phyloP scores from a whole-genome alignment of 2,797 vertebrate genomes.

The Fistularia tabacaria region DNA sequence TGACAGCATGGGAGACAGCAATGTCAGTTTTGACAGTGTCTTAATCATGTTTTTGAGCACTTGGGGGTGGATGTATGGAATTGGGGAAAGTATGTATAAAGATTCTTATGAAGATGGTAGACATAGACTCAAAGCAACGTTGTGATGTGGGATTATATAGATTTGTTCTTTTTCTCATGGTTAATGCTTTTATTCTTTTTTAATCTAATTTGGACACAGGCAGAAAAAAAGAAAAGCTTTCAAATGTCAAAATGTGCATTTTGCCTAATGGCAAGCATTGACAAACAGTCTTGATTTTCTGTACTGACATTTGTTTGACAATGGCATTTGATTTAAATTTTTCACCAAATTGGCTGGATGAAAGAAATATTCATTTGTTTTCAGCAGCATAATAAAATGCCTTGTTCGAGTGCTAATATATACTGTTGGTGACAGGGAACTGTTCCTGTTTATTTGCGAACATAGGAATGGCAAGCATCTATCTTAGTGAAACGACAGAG shows the following conservation, averaged over 20 bases:
- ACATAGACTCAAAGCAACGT: slow-evolving; percentile 19
- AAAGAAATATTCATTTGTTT: slow-evolving; percentile 49
- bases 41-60: slow-evolving; percentile 63
- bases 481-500: slow-evolving; percentile 56
- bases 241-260: slow-evolving; percentile 63
- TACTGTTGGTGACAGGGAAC: slow-evolving; percentile 40
- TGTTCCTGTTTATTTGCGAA: slow-evolving; percentile 39
- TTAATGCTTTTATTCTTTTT: slow-evolving; percentile 17
- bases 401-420: slow-evolving; percentile 48
- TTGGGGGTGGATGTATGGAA: slow-evolving; percentile 45
- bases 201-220: slow-evolving; percentile 41
- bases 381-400: slow-evolving; percentile 48
- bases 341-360: slow-evolving; percentile 28
- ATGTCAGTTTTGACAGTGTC: slow-evolving; percentile 65
- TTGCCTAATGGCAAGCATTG: slow-evolving; percentile 39
- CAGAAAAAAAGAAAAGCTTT: slow-evolving; percentile 48
- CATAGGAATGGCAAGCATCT: slow-evolving; percentile 42
- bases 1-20: slow-evolving; percentile 62
- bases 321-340: slow-evolving; percentile 66
- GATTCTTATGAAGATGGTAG: slow-evolving; percentile 29
- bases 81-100: slow-evolving; percentile 23
- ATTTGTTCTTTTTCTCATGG: slow-evolving; percentile 4
- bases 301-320: slow-evolving; percentile 65
- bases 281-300: slow-evolving; percentile 54
- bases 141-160: slow-evolving; percentile 23